Evolutionary conservation across 2,797 vertebrate species (phyloP).

Genomic region (Kryptopterus vitreolus): DNA sequence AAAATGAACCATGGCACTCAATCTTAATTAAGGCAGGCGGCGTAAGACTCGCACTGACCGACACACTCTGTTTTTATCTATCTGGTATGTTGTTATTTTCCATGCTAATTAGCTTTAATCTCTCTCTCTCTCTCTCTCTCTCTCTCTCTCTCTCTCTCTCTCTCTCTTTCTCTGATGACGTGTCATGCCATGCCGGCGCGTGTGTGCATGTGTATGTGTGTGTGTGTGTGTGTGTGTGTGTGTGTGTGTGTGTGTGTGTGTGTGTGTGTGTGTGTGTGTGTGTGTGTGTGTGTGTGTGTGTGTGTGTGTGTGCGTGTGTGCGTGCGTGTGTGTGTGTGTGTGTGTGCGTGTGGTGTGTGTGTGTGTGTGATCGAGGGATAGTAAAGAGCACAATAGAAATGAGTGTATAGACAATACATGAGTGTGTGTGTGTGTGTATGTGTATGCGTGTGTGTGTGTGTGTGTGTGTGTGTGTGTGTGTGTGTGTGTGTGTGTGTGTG

Average conservation of each 20-base stretch:
- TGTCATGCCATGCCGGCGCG: neutral
- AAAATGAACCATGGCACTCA: conserved; percentile 67
- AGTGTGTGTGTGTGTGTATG: conserved; percentile 11
- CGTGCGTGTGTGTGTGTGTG: neutral
- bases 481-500: conserved; percentile 40
- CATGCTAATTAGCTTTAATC: conserved; percentile 80
- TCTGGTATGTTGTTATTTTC: conserved; percentile 68
- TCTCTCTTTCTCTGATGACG: conserved; percentile 5
- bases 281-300: no score
- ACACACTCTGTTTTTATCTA: conserved; percentile 60
- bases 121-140: conserved; percentile 51
- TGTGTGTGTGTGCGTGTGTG: no score
- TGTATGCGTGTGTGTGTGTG: conserved; percentile 31
- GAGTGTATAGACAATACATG: conserved; percentile 45
- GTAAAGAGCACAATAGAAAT: conserved; percentile 54
- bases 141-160: conserved; percentile 14
- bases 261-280: conserved; percentile 30
- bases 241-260: conserved; percentile 3
- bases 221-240: conserved; percentile 7
- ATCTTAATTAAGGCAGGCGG: conserved; percentile 75
- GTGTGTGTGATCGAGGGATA: conserved; percentile 18
- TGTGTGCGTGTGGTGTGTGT: conserved; percentile 7
- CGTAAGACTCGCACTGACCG: conserved; percentile 68
- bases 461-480: conserved; percentile 43
- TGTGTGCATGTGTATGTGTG: neutral